Evolutionary conservation across 2,888 invertebrate genomes (phyloP), one percentile per base, ranked within the genome.

Genomic region (Lasioglossum figueresi): DNA sequence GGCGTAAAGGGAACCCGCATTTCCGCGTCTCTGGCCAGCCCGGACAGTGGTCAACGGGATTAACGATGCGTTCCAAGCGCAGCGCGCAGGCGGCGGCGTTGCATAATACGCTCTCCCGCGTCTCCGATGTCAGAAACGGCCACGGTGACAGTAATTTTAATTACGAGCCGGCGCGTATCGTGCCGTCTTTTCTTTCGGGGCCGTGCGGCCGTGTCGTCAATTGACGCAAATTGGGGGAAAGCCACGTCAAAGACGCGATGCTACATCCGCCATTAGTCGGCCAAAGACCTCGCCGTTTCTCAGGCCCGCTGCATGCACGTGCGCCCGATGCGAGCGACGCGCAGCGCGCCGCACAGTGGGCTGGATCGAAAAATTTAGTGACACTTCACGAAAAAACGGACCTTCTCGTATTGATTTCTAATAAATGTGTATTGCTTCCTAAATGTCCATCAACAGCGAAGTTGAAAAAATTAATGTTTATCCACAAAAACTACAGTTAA

Each of bases 181-280:
- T 16, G 31, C 31, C 82, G 75, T 76, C 78, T 86, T 77, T 84
- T 80, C 76, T 74, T 77, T 83, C 76, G 73, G 63, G 63, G 16
- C 59, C 27, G 86, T 40, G 48, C 79, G 63, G 83, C 80, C 78
- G 77, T 79, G 74, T 86, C 84, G 84, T 78, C 91, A 91, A 92
- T 92, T 92, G 91, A 90, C 88, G 91, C 72, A 88, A 91, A 92
- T 91, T 91, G 90, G 91, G 90, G 91, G 88, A 89, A 89, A 89
- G 89, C 83, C 85, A 80, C 78, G 82, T 82, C 82, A 80, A 89
- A 89, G 84, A 80, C 80, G 48, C 48, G 81, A 66, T 63, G 68
- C 82, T 56, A 82, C 88, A 89, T 89, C 89, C 87, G 89, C 85
- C 85, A 88, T 89, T 89, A 89, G 89, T 12, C 88, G 89, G 89